phyloP scores from a whole-genome alignment of 2,113 vertebrate genomes.

The Chascanopsetta lugubris region DNA sequence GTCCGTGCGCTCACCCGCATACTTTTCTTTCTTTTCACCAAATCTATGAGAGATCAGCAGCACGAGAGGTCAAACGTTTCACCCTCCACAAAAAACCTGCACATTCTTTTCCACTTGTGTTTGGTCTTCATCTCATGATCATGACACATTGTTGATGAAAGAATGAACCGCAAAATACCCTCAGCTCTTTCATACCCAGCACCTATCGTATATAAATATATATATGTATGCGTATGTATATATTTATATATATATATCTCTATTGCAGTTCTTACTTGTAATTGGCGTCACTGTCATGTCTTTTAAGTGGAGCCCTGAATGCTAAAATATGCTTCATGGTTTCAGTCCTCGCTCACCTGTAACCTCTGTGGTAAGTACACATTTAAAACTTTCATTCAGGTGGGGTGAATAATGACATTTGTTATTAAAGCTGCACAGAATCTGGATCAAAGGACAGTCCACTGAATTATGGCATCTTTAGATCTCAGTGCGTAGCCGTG shows the following conservation, averaged over 20 bases:
- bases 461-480: constrained; percentile 29
- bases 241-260: background rate
- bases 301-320: constrained; percentile 77
- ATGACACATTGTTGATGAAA: constrained; percentile 67
- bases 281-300: constrained; percentile 75
- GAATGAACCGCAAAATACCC: constrained; percentile 56
- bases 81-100: constrained; percentile 20
- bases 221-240: background rate
- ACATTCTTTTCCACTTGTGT: constrained; percentile 59
- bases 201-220: background rate
- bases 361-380: constrained; percentile 78
- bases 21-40: constrained; percentile 40
- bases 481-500: constrained; percentile 34
- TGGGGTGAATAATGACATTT: constrained; percentile 72
- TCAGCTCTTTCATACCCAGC: constrained; percentile 19
- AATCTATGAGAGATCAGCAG: constrained; percentile 74
- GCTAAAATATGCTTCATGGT: constrained; percentile 76
- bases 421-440: constrained; percentile 65
- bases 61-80: constrained; percentile 47
- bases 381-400: constrained; percentile 77
- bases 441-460: constrained; percentile 44
- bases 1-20: constrained; percentile 63
- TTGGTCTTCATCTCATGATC: constrained; percentile 74
- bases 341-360: constrained; percentile 76
- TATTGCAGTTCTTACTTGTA: constrained; percentile 64